Percentiles rank a stretch among this genome's conserved stretches.
These are phyloP conservation scores for Acanthiza pusilla DNA, from an alignment of 2,797 vertebrate species.

Conservation along the genomic window DNA sequence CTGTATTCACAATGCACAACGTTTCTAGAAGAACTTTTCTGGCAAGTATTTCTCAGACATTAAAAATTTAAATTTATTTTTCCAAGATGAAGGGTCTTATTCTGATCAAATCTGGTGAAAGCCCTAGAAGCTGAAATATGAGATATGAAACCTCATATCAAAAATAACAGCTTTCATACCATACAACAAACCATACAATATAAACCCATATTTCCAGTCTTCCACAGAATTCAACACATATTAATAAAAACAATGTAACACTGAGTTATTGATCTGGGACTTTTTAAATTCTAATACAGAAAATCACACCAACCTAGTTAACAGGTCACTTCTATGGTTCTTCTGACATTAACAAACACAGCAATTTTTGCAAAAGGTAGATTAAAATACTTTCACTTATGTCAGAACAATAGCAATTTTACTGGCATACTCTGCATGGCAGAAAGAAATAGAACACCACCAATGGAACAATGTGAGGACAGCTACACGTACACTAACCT, in stretches of 20 bases:
- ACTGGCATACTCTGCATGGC: background rate
- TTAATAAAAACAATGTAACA: background rate
- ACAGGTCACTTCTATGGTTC: background rate
- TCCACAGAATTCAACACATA: background rate
- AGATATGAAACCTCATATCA: background rate
- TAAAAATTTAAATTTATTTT: background rate
- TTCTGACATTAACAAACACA: background rate
- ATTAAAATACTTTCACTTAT: background rate
- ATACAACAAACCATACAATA: background rate
- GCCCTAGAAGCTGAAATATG: background rate
- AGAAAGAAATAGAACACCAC: background rate
- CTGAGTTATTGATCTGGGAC: background rate
- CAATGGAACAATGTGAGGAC: background rate
- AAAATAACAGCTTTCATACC: background rate
- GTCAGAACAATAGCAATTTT: background rate
- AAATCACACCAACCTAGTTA: background rate
- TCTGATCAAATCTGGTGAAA: background rate
- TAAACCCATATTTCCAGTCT: background rate
- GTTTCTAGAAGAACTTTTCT: background rate
- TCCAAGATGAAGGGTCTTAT: background rate
- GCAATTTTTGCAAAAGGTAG: background rate
- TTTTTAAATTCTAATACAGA: background rate
- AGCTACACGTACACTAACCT: background rate
- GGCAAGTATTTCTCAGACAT: background rate
- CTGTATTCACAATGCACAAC: background rate